phyloP scores from a whole-genome alignment of 2,797 vertebrate species.

The Cetoscarus ocellatus region DNA sequence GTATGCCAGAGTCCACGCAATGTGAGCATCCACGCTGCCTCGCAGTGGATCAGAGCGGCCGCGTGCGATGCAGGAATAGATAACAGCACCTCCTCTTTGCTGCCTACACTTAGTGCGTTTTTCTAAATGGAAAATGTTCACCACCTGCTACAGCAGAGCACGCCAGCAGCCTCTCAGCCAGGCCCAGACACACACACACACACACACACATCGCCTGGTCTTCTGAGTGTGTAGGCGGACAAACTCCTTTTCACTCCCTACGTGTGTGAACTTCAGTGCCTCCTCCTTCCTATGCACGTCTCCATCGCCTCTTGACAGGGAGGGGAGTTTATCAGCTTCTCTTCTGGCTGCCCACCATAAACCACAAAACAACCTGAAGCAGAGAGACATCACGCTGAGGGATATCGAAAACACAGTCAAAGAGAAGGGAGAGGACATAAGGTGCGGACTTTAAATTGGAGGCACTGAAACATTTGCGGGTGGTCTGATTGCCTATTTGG shows the following conservation, averaged over 20 bases:
- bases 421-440: neutral
- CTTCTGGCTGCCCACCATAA: neutral
- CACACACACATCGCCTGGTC: constrained; percentile 54
- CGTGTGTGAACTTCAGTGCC: constrained; percentile 60
- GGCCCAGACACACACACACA: constrained; percentile 70
- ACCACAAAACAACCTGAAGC: constrained; percentile 19
- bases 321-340: constrained; percentile 20
- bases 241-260: constrained; percentile 68
- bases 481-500: too few species aligned
- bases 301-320: constrained; percentile 25
- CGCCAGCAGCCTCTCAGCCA: constrained; percentile 76
- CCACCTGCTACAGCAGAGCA: constrained; percentile 76
- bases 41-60: constrained; percentile 51
- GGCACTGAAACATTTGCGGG: too few species aligned
- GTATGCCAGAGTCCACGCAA: constrained; percentile 34
- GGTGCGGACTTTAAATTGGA: neutral
- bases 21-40: constrained; percentile 38
- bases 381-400: constrained; percentile 14
- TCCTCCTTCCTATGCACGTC: constrained; percentile 41
- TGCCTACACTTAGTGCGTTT: constrained; percentile 71
- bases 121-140: constrained; percentile 75
- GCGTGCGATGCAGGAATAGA: constrained; percentile 62
- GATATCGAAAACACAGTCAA: neutral
- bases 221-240: constrained; percentile 67
- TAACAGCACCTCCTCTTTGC: constrained; percentile 74